A percentile compares a stretch with the other conserved stretches of the same genome.
phyloP scores from a whole-genome alignment of 2,797 vertebrate genomes.

The Danio jaintianensis region DNA sequence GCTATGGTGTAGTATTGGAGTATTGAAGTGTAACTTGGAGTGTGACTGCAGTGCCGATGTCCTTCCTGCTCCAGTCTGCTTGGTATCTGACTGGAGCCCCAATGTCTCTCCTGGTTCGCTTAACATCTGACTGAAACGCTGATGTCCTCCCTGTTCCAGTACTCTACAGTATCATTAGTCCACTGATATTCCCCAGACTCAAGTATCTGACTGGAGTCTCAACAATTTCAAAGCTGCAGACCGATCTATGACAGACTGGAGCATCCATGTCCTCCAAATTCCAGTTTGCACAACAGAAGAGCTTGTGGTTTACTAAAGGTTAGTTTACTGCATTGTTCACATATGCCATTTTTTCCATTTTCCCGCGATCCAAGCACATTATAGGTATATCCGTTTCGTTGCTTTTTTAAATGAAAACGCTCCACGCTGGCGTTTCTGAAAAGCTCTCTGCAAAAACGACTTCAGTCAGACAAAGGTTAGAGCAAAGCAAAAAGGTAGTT shows the following conservation, averaged over 20 bases:
- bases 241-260: not conserved
- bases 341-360: no score
- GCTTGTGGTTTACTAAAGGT: not conserved
- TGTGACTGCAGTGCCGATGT: not conserved
- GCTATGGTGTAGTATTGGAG: no score
- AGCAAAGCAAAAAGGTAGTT: no score
- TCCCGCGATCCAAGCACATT: constrained; percentile 1
- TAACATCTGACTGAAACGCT: not conserved
- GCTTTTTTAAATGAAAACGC: no score
- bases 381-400: no score
- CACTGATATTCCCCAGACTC: not conserved
- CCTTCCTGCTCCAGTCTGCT: not conserved
- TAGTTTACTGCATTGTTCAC: no score
- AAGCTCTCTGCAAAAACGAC: no score
- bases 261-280: not conserved
- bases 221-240: not conserved
- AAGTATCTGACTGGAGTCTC: not conserved
- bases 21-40: no score
- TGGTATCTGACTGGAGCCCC: not conserved
- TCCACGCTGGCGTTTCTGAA: no score
- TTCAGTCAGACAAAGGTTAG: no score
- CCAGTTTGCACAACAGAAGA: not conserved
- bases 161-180: not conserved
- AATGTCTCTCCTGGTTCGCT: not conserved
- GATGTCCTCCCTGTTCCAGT: not conserved